phyloP scores from a whole-genome alignment of 2,888 invertebrate species.

The Coelinius sp. region DNA sequence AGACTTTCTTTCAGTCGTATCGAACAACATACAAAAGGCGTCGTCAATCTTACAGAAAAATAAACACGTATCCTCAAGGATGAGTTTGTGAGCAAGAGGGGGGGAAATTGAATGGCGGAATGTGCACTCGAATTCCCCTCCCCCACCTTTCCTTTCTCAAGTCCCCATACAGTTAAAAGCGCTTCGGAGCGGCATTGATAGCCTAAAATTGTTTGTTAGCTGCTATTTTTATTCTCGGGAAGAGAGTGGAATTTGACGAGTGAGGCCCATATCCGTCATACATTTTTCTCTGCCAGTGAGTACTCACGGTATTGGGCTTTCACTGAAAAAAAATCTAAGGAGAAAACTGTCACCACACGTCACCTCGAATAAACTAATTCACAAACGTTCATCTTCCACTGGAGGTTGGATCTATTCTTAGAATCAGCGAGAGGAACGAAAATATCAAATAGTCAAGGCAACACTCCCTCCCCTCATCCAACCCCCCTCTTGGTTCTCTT shows the following conservation, averaged over 20 bases:
- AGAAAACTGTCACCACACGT: background rate
- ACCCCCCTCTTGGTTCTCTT: background rate
- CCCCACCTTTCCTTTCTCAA: background rate
- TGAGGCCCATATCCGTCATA: too few relatives aligned
- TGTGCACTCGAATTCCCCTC: background rate
- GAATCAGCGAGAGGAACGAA: background rate
- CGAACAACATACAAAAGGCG: slow-evolving; percentile 1
- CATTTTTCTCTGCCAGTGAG: too few relatives aligned
- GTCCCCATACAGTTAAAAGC: background rate
- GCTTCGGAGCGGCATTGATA: background rate
- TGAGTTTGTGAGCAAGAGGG: background rate
- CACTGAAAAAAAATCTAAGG: too few relatives aligned
- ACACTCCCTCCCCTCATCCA: too few relatives aligned
- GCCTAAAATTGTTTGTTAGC: background rate
- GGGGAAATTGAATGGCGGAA: background rate
- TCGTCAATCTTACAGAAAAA: slow-evolving; percentile 16
- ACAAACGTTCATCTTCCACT: background rate
- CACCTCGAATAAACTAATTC: background rate
- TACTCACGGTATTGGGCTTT: too few relatives aligned
- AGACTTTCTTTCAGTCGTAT: slow-evolving; percentile 13
- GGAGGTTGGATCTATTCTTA: too few relatives aligned
- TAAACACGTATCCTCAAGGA: slow-evolving; percentile 5
- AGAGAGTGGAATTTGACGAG: background rate
- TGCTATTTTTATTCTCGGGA: background rate
- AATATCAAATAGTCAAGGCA: background rate